phyloP scores from a whole-genome alignment of 2,888 invertebrate genomes.

The Neocrepidodera transversa region DNA sequence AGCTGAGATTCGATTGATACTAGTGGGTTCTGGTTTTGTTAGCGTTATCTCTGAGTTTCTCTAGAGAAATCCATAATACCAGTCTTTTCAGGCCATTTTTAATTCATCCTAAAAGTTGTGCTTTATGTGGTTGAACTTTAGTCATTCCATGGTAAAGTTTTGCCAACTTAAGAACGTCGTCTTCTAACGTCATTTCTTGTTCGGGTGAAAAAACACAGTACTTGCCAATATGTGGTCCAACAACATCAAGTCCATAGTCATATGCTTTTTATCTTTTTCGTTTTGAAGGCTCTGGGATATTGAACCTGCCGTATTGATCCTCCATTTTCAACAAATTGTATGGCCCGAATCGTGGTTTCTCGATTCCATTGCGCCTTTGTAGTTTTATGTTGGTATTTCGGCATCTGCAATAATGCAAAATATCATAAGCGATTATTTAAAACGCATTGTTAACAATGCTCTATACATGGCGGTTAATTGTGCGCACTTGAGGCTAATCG shows the following conservation, averaged over 20 bases:
- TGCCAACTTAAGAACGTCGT: slow-evolving; percentile 30
- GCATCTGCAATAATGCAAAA: slow-evolving; percentile 3
- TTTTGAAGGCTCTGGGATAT: slow-evolving; percentile 35
- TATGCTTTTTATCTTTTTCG: slow-evolving; percentile 34
- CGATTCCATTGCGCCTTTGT: slow-evolving; percentile 22
- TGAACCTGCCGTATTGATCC: slow-evolving; percentile 31
- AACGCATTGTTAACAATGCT: background rate
- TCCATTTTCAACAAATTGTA: slow-evolving; percentile 24
- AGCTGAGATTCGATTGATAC: slow-evolving; percentile 23
- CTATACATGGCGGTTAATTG: background rate
- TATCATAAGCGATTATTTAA: background rate
- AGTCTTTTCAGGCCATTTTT: background rate
- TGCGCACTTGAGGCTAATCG: slow-evolving; percentile 7
- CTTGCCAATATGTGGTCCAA: slow-evolving; percentile 28
- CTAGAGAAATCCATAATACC: background rate
- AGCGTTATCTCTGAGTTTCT: slow-evolving; percentile 2
- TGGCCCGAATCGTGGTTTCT: slow-evolving; percentile 8
- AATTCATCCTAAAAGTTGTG: too few species aligned
- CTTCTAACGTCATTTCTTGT: slow-evolving; percentile 30
- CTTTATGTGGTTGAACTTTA: background rate
- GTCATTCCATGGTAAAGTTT: slow-evolving; percentile 29
- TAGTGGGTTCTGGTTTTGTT: slow-evolving; percentile 3
- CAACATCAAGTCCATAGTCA: slow-evolving; percentile 31
- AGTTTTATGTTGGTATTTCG: slow-evolving; percentile 5
- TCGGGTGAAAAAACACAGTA: slow-evolving; percentile 28